Base-by-base conservation (phyloP, 2,113 vertebrate genomes). In the Bujurquina vittata region DNA sequence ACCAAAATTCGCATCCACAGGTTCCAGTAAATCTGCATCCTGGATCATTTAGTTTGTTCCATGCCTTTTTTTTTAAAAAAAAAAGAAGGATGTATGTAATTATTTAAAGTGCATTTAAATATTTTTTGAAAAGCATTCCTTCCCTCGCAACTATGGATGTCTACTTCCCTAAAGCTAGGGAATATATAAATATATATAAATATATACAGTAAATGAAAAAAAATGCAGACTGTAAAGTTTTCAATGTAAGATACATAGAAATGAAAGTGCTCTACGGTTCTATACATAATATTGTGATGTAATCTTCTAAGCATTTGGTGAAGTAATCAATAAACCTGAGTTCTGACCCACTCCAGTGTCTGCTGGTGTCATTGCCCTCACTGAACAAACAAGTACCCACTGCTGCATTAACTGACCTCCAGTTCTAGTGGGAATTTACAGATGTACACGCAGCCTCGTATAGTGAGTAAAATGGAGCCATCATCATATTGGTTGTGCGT, bases 51-150 rank as follows among this genome's bases (percentile, higher is more conserved):
- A 54, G 69, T 89, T 81, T 82, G 87, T 75, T 84, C 62, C 86
- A 81, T 87, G 58, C 83, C 83, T 92, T 57, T 93, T 89, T 88
- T 89, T 83, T 88, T 81, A 85, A 77, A 60, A 84, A 90, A 20
- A 33, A 82, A 84, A 90, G 62, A 91, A 93, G 77, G 90, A 94
- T 92, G 91, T 93, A 92, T 95, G 92, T 95, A 94, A 95, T 94
- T 95, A 93, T 95, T 94, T 94, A 89, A 96, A 95, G 93, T 96
- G 94, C 95, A 94, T 95, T 96, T 92, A 94, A 94, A 92, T 94
- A 93, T 95, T 93, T 94, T 95, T 90, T 92, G 93, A 93, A 84
- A 94, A 93, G 87, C 94, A 95, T 95, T 96, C 94, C 93, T 94
- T 94, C 85, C 90, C 85, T 92, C 55, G 89, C 95, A 93, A 93